Base-by-base conservation (phyloP, 2,888 invertebrate species). In the Cryptus armator region DNA sequence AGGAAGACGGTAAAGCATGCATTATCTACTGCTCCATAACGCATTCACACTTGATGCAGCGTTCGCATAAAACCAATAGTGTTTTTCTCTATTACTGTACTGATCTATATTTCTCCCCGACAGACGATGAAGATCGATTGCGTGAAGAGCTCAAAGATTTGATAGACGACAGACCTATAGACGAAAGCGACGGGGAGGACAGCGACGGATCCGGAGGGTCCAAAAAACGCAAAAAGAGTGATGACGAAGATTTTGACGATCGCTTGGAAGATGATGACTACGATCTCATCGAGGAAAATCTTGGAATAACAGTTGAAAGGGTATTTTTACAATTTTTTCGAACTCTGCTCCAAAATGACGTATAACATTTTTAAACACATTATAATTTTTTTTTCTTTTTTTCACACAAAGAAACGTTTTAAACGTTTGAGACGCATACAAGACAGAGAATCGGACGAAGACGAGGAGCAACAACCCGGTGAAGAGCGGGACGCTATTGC, bases 251-350 rank as follows among this genome's bases (percentile, higher is more conserved):
- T 91, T 94, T 97, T 80, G 98, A 98, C 94, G 99, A 99, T 93
- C 95, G 99, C 76, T 94, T 99, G 19, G 99, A 99, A 93, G 99
- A 99, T 92, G 99, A 99, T 91, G 99, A 99, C 95, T 98, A 99
- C 93, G 99, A 99, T 93, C 95, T 99, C 62, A 97, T 99, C 90
- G 99, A 99, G 93, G 99, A 99, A 94, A 99, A 99, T 95, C 96
- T 99, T 91, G 99, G 99, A 86, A 97, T 98, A 1, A 99, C 99
- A 96, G 97, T 99, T 86, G 97, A 97, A 93, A 96, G 97, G 93
- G 98, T 98, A 95, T 94, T 95, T 94, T 19, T 3, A 46, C 44
- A n/a, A 32, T 46, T 14, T 16, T 10, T 9, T 6, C 14, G 24
- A 32, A 32, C 14, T 56, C 14, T 32, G 29, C 14, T 16, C 7